Evolutionary conservation across 2,113 vertebrate genomes (phyloP).

Genomic region (Empidonax alnorum): DNA sequence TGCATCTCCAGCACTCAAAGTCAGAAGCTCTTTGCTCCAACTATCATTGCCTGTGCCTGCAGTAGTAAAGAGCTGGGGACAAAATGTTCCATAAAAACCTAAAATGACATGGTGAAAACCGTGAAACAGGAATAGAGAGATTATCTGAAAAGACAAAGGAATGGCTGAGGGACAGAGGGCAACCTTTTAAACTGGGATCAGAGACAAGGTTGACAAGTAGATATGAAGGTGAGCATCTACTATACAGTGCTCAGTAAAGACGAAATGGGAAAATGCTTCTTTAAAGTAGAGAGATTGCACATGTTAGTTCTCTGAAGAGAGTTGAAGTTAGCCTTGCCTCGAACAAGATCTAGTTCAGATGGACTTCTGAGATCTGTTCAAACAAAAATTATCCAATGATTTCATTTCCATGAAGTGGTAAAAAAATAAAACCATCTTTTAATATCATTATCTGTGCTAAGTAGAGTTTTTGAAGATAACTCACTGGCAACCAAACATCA

Average conservation of each 20-base stretch:
- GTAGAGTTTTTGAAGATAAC: not conserved
- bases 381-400: not conserved
- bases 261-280: not conserved
- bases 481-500: not conserved
- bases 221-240: not conserved
- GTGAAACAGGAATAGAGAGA: not conserved
- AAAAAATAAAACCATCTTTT: not conserved
- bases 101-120: not conserved
- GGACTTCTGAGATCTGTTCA: not conserved
- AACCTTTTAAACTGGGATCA: not conserved
- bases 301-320: not conserved
- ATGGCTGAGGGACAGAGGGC: not conserved
- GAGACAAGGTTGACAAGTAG: not conserved
- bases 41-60: not conserved
- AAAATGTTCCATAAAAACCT: not conserved
- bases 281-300: not conserved
- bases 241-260: not conserved
- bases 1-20: not conserved
- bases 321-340: not conserved
- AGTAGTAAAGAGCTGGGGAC: not conserved
- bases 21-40: not conserved
- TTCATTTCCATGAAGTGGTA: not conserved
- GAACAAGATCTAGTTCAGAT: not conserved
- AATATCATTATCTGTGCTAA: not conserved
- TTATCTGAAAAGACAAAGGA: not conserved